phyloP scores from a whole-genome alignment of 2,888 invertebrate species.

The Tinea pellionella region DNA sequence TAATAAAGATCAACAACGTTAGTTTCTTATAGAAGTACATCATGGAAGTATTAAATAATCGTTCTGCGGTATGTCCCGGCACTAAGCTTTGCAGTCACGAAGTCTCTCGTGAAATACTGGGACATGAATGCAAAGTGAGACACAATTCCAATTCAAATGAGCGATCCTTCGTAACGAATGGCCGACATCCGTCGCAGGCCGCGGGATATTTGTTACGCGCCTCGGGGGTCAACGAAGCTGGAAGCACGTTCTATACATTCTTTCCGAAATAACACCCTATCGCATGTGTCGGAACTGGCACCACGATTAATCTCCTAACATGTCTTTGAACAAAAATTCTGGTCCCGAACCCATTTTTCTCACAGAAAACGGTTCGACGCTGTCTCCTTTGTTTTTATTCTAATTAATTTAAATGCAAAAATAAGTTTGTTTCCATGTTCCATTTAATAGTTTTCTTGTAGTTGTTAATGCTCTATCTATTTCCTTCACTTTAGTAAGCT shows the following conservation, averaged over 20 bases:
- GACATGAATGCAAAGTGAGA: slow-evolving; percentile 34
- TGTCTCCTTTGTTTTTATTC: slow-evolving; percentile 5
- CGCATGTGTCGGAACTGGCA: slow-evolving; percentile 38
- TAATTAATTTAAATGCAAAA: slow-evolving; percentile 13
- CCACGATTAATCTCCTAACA: slow-evolving; percentile 60
- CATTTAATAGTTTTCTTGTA: slow-evolving; percentile 2
- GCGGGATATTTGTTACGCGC: slow-evolving; percentile 13
- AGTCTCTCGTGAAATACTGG: slow-evolving; percentile 5
- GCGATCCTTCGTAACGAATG: slow-evolving; percentile 50
- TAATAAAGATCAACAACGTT: too few relatives aligned
- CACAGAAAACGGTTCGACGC: not conserved
- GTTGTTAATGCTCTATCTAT: not conserved
- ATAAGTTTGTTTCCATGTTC: slow-evolving; percentile 5
- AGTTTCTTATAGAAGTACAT: not conserved
- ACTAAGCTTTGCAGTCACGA: slow-evolving; percentile 4
- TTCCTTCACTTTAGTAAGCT: not conserved
- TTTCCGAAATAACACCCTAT: slow-evolving; percentile 58
- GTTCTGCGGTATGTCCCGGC: not conserved
- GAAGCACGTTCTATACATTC: slow-evolving; percentile 62
- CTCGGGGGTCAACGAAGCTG: slow-evolving; percentile 34
- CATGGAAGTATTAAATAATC: not conserved
- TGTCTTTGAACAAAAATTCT: slow-evolving; percentile 22
- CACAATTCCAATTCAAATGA: slow-evolving; percentile 54
- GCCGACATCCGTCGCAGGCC: slow-evolving; percentile 36
- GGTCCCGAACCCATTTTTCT: slow-evolving; percentile 11